phyloP scores from a whole-genome alignment of 2,888 invertebrate species.

The Conops quadrifasciatus region DNA sequence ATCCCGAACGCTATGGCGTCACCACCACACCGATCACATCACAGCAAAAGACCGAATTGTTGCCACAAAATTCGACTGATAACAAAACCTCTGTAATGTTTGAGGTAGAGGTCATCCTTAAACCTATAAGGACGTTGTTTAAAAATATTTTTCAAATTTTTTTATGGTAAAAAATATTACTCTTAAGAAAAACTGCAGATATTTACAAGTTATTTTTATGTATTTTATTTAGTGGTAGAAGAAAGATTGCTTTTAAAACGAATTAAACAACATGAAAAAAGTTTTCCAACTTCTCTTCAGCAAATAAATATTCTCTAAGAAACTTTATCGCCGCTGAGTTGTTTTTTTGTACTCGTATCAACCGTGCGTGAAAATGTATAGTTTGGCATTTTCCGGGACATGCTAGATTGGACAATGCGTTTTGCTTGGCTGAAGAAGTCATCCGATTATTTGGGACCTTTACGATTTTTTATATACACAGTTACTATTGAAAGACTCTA shows the following conservation, averaged over 20 bases:
- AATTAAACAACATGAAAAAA: slow-evolving; percentile 10
- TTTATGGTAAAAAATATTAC: not conserved
- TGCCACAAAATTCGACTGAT: not conserved
- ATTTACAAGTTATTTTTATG: not conserved
- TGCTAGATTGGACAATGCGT: no score
- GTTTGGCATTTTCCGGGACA: slow-evolving; percentile 37
- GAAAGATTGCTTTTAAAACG: no score
- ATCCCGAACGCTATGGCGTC: no score
- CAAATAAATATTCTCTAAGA: no score
- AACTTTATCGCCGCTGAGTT: no score
- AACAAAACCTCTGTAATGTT: not conserved
- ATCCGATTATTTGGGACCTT: no score
- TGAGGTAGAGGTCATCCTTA: slow-evolving; percentile 6
- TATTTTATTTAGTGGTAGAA: slow-evolving; percentile 5
- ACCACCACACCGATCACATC: not conserved
- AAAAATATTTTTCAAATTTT: slow-evolving; percentile 2
- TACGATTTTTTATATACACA: no score
- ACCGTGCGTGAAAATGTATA: slow-evolving; percentile 52
- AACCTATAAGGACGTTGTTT: not conserved
- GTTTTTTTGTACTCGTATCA: no score
- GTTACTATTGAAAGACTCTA: no score
- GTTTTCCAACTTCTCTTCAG: not conserved
- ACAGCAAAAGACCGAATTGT: not conserved
- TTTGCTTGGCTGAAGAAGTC: no score
- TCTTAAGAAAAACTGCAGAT: not conserved